A percentile compares a stretch with the other conserved stretches of the same genome.
phyloP scores from a whole-genome alignment of 2,797 vertebrate genomes.

The Falco biarmicus region DNA sequence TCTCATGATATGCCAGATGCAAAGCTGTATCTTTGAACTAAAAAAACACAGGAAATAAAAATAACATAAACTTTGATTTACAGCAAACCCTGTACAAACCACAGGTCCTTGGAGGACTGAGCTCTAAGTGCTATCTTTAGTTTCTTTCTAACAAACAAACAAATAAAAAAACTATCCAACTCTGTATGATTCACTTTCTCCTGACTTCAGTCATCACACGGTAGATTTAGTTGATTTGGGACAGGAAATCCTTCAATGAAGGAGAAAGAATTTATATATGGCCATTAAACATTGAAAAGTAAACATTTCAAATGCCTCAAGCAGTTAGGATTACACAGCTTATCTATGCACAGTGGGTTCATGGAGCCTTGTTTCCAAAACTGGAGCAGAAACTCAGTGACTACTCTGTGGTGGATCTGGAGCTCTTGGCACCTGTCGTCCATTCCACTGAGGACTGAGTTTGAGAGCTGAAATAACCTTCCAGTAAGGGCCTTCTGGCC shows the following conservation, averaged over 20 bases:
- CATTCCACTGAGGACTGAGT: not conserved
- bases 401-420: not conserved
- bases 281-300: not conserved
- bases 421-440: not conserved
- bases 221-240: not conserved
- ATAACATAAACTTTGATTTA: constrained; percentile 30
- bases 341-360: accelerated
- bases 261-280: not conserved
- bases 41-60: constrained; percentile 33
- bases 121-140: not conserved
- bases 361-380: not conserved
- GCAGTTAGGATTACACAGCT: not conserved
- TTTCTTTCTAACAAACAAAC: constrained; percentile 31
- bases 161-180: not conserved
- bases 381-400: not conserved
- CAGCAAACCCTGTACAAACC: constrained; percentile 1
- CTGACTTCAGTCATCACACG: constrained; percentile 3
- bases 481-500: not conserved
- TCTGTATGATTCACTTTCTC: constrained; percentile 29
- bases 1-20: not conserved
- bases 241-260: constrained; percentile 1
- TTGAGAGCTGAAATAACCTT: not conserved
- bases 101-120: constrained; percentile 17
- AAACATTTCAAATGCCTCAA: not conserved
- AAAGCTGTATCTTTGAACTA: constrained; percentile 5